Base-by-base conservation (phyloP, 1,140 invertebrate species). In the Plodia interpunctella region DNA sequence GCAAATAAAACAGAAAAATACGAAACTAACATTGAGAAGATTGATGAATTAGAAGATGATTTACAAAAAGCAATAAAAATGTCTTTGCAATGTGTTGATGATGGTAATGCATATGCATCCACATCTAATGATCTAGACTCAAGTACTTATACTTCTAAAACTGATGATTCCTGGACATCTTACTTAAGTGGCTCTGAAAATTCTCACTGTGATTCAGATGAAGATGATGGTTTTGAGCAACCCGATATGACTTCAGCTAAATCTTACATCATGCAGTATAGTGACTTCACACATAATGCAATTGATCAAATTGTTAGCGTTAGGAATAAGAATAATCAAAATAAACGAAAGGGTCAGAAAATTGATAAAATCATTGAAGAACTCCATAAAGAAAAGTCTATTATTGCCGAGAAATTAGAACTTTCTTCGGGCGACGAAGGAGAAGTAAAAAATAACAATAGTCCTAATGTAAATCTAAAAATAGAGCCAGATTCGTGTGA, bases 181-280 rank as follows among this genome's bases (percentile, higher is more conserved):
- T 64, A 67, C 17, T 62, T 84, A 53, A 76, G 81, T 62, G 80
- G 83, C 59, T 74, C 80, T 51, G 83, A 89, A 51, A 75, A 74
- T 63, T 71, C 74, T 53, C 62, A 79, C 49, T 73, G 67, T 60
- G 75, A 80, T 72, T 76, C 78, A 60, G 82, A 80, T 62, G 78
- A 85, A 62, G 68, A 68, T 58, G 74, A 74, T 72, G 75, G 74
- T 28, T 80, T 65, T 70, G 72, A 74, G 62, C 70, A 65, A 54
- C 69, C 78, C 57, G 77, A 87, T 62, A 77, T 89, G 65, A 74
- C 85, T 59, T 87, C 86, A 57, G 83, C 91, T 28, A 90, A 91
- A 75, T 87, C 85, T 20, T 95, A 94, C 63, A 94, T 95, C 91
- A 91, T 93, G 69, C 94, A 95, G 74, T 93, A 95, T 66, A 94